phyloP scores from a whole-genome alignment of 2,888 invertebrate species.

The Spodoptera littoralis region DNA sequence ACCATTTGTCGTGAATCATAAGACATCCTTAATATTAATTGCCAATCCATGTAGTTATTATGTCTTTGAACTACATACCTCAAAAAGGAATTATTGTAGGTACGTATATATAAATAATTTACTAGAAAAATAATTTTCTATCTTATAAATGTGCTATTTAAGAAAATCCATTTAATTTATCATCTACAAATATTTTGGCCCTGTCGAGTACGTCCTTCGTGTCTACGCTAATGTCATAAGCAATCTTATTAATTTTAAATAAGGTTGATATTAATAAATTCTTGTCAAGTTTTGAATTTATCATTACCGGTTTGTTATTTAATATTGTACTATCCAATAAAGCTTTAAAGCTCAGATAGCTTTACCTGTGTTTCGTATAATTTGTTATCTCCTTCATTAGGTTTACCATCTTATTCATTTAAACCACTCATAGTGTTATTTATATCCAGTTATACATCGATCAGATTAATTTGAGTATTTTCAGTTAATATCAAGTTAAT shows the following conservation, averaged over 20 bases:
- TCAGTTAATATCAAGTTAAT: conserved; percentile 31
- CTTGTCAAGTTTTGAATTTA: conserved; percentile 6
- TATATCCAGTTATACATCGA: background rate
- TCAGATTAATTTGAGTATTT: background rate
- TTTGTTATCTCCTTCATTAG: too few species aligned
- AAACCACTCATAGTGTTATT: too few species aligned
- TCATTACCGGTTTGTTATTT: too few species aligned
- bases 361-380: too few species aligned
- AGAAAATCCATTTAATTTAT: conserved; percentile 3
- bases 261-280: conserved; percentile 45
- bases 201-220: conserved; percentile 75
- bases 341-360: too few species aligned
- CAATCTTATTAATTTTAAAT: conserved; percentile 42
- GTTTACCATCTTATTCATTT: too few species aligned
- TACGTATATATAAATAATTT: background rate
- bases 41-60: too few species aligned
- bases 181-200: conserved; percentile 62
- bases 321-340: too few species aligned
- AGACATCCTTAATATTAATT: too few species aligned
- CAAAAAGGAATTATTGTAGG: conserved; percentile 11
- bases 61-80: conserved; percentile 27
- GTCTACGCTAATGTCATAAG: conserved; percentile 53
- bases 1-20: too few species aligned
- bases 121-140: conserved; percentile 1
- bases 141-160: background rate